phyloP scores from a whole-genome alignment of 1,140 invertebrate species.

The Aphelenchoides besseyi region DNA sequence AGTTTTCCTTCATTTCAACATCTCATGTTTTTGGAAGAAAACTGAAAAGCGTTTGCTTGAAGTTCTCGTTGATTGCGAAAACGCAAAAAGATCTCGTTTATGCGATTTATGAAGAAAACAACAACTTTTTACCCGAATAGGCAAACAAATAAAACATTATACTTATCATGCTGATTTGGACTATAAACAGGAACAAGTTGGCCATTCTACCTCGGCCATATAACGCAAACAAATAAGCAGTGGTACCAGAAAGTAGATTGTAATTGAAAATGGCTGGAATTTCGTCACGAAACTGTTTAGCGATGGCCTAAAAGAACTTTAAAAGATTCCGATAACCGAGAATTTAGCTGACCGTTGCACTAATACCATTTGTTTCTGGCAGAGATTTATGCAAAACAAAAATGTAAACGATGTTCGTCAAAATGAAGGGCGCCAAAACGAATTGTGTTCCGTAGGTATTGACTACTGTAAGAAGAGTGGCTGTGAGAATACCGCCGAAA shows the following conservation, averaged over 20 bases:
- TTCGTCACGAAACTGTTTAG: conserved; percentile 20
- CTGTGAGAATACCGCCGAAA: conserved; percentile 43
- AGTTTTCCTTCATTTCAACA: too few relatives aligned
- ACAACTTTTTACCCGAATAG: conserved; percentile 14
- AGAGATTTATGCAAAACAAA: conserved; percentile 25
- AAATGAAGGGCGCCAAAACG: conserved; percentile 35
- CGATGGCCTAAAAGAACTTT: conserved; percentile 26
- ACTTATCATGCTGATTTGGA: conserved; percentile 11
- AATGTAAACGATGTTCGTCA: conserved; percentile 48
- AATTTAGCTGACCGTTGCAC: conserved; percentile 15
- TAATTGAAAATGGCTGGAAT: conserved; percentile 27
- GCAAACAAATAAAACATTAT: conserved; percentile 7
- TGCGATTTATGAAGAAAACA: too few relatives aligned
- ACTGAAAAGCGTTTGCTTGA: too few relatives aligned
- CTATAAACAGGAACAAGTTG: conserved; percentile 4
- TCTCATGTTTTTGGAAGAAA: too few relatives aligned
- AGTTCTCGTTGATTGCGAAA: too few relatives aligned
- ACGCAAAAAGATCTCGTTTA: too few relatives aligned
- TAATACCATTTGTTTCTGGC: conserved; percentile 44
- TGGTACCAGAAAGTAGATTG: background rate
- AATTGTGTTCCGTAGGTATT: conserved; percentile 43
- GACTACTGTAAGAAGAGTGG: conserved; percentile 31
- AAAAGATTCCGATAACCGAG: conserved; percentile 32
- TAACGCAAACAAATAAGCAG: background rate
- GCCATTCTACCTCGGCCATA: background rate